phyloP scores from a whole-genome alignment of 1,140 invertebrate species.

The Orchestia grillus region DNA sequence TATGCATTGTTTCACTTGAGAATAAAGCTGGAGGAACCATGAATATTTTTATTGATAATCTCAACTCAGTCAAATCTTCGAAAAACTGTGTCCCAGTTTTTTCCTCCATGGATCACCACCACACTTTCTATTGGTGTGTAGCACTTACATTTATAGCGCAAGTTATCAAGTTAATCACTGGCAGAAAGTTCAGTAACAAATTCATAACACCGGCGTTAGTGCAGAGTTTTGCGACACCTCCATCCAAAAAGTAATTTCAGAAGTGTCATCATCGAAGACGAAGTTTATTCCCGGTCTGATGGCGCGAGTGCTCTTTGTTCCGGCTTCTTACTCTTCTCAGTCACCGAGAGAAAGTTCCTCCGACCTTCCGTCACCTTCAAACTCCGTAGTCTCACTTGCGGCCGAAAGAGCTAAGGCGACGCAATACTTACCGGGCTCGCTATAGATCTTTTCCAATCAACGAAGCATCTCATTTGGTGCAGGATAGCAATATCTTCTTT shows the following conservation, averaged over 20 bases:
- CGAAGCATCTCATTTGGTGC: neutral
- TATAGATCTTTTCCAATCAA: neutral
- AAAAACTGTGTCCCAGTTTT: neutral
- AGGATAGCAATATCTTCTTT: neutral
- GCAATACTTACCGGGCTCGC: neutral
- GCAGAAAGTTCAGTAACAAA: neutral
- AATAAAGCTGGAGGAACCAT: neutral
- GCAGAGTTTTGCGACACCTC: neutral
- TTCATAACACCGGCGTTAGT: neutral
- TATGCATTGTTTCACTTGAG: neutral
- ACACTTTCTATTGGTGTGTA: neutral
- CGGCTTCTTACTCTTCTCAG: constrained; percentile 45
- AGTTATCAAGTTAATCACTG: neutral
- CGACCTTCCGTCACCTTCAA: constrained; percentile 52
- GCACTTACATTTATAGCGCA: neutral
- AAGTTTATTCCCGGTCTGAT: neutral
- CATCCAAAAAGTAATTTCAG: neutral
- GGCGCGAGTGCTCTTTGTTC: neutral
- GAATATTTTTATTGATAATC: neutral
- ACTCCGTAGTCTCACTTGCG: neutral
- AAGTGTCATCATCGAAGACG: constrained; percentile 26
- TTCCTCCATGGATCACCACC: neutral
- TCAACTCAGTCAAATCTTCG: neutral
- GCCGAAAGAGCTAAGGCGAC: neutral
- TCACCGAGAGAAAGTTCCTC: constrained; percentile 47